phyloP scores from a whole-genome alignment of 2,888 invertebrate genomes.

The Heliconius cydno region DNA sequence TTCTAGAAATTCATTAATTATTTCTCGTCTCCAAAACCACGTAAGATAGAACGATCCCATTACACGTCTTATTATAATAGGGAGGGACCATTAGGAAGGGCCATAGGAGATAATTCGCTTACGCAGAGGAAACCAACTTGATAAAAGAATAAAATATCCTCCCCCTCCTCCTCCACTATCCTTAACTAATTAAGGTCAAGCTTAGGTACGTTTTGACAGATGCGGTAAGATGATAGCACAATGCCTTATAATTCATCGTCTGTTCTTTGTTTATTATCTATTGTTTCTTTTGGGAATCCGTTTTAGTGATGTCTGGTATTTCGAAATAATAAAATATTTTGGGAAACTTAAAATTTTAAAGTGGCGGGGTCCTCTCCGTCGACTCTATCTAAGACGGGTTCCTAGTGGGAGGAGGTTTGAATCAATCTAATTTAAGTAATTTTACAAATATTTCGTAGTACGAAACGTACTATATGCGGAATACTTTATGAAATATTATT shows the following conservation, averaged over 20 bases:
- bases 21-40: background rate
- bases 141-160: conserved; percentile 17
- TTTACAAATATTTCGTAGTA: too few species aligned
- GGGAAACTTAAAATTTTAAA: background rate
- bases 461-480: too few species aligned
- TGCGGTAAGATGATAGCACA: background rate
- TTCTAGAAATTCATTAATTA: background rate
- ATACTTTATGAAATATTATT: too few species aligned
- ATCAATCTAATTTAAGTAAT: too few species aligned
- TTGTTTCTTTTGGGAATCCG: background rate
- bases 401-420: too few species aligned
- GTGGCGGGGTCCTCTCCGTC: too few species aligned
- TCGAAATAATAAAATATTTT: too few species aligned
- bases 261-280: background rate
- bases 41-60: background rate
- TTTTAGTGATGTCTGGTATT: too few species aligned
- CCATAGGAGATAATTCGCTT: conserved; percentile 6
- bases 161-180: background rate
- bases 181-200: conserved; percentile 9
- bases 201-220: background rate
- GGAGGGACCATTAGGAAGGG: background rate
- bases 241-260: background rate
- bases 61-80: conserved; percentile 2
- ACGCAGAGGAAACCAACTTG: conserved; percentile 12
- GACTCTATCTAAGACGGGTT: too few species aligned